phyloP scores from a whole-genome alignment of 1,140 invertebrate genomes.

The Pristionchus pacificus region DNA sequence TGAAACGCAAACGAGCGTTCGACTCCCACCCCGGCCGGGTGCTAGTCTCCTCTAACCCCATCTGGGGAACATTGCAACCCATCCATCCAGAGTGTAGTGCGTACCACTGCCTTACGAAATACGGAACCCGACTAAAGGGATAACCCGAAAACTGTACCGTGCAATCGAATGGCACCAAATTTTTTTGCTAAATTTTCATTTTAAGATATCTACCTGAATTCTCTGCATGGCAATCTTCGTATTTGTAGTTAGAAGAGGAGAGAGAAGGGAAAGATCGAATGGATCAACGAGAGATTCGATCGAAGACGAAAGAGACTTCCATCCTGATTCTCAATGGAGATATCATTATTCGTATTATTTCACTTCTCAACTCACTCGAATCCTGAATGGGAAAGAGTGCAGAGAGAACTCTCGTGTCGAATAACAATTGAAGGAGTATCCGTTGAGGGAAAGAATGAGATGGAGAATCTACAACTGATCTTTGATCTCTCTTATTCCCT shows the following conservation, averaged over 20 bases:
- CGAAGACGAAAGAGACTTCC: constrained; percentile 5
- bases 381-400: constrained; percentile 1
- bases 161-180: too few species aligned
- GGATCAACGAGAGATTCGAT: constrained; percentile 28
- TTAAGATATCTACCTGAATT: constrained; percentile 14
- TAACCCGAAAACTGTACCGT: too few species aligned
- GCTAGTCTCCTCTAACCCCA: too few species aligned
- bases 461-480: too few species aligned
- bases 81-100: too few species aligned
- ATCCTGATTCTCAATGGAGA: neutral
- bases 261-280: constrained; percentile 21
- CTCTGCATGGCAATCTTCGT: constrained; percentile 16
- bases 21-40: too few species aligned
- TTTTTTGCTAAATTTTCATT: too few species aligned
- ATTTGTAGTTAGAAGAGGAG: constrained; percentile 21
- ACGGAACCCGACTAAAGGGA: too few species aligned
- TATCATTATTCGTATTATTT: neutral
- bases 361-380: neutral
- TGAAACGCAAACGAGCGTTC: too few species aligned
- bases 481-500: too few species aligned
- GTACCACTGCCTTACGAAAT: too few species aligned
- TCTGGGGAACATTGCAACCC: too few species aligned
- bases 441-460: neutral
- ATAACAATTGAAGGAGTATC: neutral
- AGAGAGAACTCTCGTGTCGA: constrained; percentile 10